Base-by-base conservation (phyloP, 2,888 invertebrate species). In the Acleris cristana region DNA sequence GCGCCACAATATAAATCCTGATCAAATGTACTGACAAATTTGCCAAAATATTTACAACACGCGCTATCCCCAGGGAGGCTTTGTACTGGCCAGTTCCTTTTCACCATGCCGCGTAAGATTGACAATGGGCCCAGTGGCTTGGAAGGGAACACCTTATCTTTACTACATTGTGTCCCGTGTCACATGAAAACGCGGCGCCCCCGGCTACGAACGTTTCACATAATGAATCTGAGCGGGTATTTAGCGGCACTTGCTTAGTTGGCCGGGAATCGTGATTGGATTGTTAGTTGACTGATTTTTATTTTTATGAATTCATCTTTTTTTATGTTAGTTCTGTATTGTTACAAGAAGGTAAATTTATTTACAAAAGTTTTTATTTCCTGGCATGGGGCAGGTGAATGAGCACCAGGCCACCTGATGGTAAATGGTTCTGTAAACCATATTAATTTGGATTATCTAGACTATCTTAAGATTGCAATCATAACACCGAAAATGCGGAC, bases 91-190 rank as follows among this genome's bases (percentile, higher is more conserved):
- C 73, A 75, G 80, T 76, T 84, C 84, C 86, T 86, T 85, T 88
- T 85, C 86, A 83, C 84, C 82, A 80, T 81, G 83, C 79, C 81
- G 80, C 82, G 71, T 85, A 87, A 88, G 88, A 88, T 87, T 85
- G 86, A 91, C 92, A 91, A 92, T 89, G 81, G 90, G 84, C 67
- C 73, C 88, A 90, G 84, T 91, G 90, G 87, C 83, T 88, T 77
- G 92, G 90, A 92, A 92, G 83, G 86, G 88, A 79, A 80, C 80
- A 87, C 88, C 89, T 91, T 91, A 91, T 91, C 90, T 90, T 86
- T 87, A 85, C 82, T 87, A 87, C 89, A 89, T 88, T 90, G 89
- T 90, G 86, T 84, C 88, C 89, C 85, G 81, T 85, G 90, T 90
- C 90, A 90, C 86, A 85, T 83, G 87, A 86, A 59, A 86, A 87